Percentiles rank a stretch among this genome's conserved stretches.
phyloP scores from a whole-genome alignment of 2,797 vertebrate species.

The Acrocephalus scirpaceus region DNA sequence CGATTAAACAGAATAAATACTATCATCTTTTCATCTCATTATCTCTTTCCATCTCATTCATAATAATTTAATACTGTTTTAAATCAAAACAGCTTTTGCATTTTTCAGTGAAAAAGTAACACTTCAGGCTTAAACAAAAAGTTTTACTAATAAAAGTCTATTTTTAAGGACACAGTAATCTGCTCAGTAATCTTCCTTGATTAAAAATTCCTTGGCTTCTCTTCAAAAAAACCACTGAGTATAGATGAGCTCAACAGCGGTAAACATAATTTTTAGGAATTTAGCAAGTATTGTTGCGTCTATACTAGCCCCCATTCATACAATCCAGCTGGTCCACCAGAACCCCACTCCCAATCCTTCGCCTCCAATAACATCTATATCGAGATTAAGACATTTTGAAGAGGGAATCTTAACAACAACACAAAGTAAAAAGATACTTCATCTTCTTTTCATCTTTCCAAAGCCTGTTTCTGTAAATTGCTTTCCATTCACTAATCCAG shows the following conservation, averaged over 20 bases:
- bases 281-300: constrained; percentile 35
- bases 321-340: constrained; percentile 29
- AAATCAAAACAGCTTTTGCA: constrained; percentile 36
- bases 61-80: constrained; percentile 41
- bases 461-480: background rate
- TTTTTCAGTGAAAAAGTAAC: constrained; percentile 50
- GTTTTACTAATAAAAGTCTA: constrained; percentile 41
- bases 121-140: constrained; percentile 36
- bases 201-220: constrained; percentile 70
- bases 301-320: constrained; percentile 35
- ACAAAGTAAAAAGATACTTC: background rate
- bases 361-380: background rate
- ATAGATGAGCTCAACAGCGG: constrained; percentile 61
- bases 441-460: background rate
- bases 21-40: constrained; percentile 38
- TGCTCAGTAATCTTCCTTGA: constrained; percentile 64
- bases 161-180: constrained; percentile 59
- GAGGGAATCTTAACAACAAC: background rate
- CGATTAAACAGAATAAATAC: background rate
- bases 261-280: constrained; percentile 60
- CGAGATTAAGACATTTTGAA: background rate
- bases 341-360: background rate
- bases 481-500: background rate
- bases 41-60: constrained; percentile 35
- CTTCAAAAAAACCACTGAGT: constrained; percentile 54